Base-by-base conservation (phyloP, 2,113 vertebrate genomes). In the Cebus imitator region DNA sequence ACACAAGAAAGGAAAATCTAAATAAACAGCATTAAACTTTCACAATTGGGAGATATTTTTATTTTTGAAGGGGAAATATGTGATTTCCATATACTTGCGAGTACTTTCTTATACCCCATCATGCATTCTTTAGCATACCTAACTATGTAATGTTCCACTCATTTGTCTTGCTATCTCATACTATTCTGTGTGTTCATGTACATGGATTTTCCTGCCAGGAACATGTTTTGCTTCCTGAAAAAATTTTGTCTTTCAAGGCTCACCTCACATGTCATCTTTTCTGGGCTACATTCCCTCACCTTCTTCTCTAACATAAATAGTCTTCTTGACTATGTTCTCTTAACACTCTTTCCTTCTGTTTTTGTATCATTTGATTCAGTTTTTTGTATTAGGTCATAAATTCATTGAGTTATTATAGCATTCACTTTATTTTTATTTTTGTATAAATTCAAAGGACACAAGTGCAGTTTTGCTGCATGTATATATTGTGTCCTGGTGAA, bases 101-200 rank as follows among this genome's bases (percentile, higher is more conserved):
- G 13, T 2, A 0, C 2, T 58, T 80, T 68, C 21, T n/a, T 48
- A 3, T 0, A 45, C 13, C 48, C 55, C 2, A 11, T 20, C 6
- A 1, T 20, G 10, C 1, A 25, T 1, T 12, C 18, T 18, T 68
- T 30, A 64, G 13, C 50, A 8, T 27, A 17, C 13, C 1, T 21
- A 40, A 35, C 10, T 35, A 13, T 50, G 10, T 4, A 2, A 40
- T 72, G 23, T 55, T 35, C 25, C 6, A 32, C 27, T 4, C 23
- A 12, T 64, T 5, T 58, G 2, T 9, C 30, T 9, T 7, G 6
- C 23, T 45, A 6, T 13, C 50, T 87, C 13, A 13, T 16, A 1
- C 14, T 48, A 6, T 27, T 16, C 75, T 35, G 2, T 40, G 30
- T 70, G 35, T 70, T 68, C 52, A 12, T 5, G 21, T 8, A 9